Conservation (phyloP, 2,888 invertebrate genomes). For the Chrysolina haemoptera region DNA sequence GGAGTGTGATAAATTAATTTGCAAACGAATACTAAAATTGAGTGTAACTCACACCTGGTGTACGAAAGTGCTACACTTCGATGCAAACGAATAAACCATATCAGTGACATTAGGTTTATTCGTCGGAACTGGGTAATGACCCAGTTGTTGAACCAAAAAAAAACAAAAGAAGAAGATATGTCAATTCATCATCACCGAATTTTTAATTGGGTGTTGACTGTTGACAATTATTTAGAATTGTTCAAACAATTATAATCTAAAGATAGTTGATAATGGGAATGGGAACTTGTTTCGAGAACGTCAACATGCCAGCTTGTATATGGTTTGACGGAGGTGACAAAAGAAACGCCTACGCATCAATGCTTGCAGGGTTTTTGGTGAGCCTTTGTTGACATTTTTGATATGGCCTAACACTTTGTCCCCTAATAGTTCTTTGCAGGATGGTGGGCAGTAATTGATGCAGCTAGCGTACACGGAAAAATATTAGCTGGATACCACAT, state of each 20-base stretch:
- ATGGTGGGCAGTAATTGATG: conserved; percentile 99
- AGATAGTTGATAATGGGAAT: conserved; percentile 59
- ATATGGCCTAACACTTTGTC: conserved; percentile 17
- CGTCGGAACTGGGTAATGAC: too few relatives aligned
- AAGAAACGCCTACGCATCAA: conserved; percentile 89
- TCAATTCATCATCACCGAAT: too few relatives aligned
- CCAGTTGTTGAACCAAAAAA: too few relatives aligned
- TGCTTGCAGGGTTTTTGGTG: conserved; percentile 91
- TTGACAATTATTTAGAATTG: not conserved
- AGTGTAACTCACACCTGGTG: too few relatives aligned
- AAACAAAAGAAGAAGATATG: too few relatives aligned
- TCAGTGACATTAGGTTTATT: too few relatives aligned
- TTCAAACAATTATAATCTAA: too few relatives aligned
- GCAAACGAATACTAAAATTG: too few relatives aligned
- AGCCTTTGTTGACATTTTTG: conserved; percentile 49
- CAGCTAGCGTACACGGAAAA: conserved; percentile 84
- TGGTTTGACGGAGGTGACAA: conserved; percentile 90
- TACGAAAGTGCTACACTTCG: too few relatives aligned
- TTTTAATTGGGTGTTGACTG: not conserved
- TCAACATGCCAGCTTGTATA: conserved; percentile 82
- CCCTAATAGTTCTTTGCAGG: conserved; percentile 89
- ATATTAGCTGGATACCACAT: conserved; percentile 86
- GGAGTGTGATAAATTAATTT: too few relatives aligned
- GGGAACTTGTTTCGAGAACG: conserved; percentile 76
- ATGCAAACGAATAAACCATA: too few relatives aligned